Evolutionary conservation across 2,113 vertebrate species (phyloP), one percentile per base, ranked within the genome.

Genomic region (Ivindomyrus marchei): DNA sequence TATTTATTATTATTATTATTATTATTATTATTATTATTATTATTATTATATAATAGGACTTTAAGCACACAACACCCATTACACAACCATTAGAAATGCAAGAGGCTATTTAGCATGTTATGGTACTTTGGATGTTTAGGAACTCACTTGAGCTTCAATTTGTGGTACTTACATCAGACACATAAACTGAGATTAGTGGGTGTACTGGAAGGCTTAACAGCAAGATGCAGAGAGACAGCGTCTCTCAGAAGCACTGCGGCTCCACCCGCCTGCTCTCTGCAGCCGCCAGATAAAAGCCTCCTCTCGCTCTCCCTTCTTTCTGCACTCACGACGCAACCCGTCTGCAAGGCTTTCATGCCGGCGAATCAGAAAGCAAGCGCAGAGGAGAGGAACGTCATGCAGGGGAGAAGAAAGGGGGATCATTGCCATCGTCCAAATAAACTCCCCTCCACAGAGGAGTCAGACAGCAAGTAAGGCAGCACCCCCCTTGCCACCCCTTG

Each of bases 171-270:
- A 85, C 19, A 85, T 45, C 42, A 45, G 45, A n/a, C 83, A 46
- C 45, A n/a, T 85, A 46, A 45, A 85, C 83, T 85, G 83, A 47
- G 83, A 85, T 85, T 47, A 85, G 83, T 85, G 80, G 42, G 80
- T 85, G 42, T 42, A 42, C 74, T 80, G 36, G 74, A 80, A 80
- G 74, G 31, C 83, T 85, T 85, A 85, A 47, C 83, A 47, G 46
- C 6, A 3, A 47, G 42, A 85, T 85, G 24, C 24, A 47, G 83
- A 47, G 24, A 46, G 39, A 87, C n/a, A 0, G n/a, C 7, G 49
- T 4, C 49, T 52, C 15, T 87, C 24, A 50, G 85, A 27, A 36
- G 85, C 46, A 87, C 17, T 3, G 49, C 24, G 85, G 21, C 24
- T 87, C 85, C 47, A 8, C 24, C 7, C 46, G 7, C 11, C 21